Evolutionary conservation across 2,888 invertebrate species (phyloP).

Genomic region (Apamea monoglypha): DNA sequence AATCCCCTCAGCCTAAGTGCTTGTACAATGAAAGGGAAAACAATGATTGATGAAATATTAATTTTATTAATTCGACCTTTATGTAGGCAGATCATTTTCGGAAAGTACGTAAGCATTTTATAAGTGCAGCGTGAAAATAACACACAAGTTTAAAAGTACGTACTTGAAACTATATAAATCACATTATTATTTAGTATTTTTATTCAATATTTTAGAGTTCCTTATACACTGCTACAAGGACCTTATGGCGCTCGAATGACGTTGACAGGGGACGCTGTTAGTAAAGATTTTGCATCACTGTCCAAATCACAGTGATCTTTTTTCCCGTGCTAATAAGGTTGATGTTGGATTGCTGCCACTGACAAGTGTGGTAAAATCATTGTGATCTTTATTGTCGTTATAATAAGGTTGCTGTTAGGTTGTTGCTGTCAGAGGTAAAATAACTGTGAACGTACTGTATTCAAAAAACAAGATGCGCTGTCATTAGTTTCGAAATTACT

Average conservation of each 20-base stretch:
- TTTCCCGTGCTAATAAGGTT: background rate
- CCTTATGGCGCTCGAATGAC: no score
- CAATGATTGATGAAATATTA: constrained; percentile 28
- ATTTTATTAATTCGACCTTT: background rate
- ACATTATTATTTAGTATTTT: background rate
- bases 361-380: no score
- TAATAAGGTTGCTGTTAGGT: no score
- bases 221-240: background rate
- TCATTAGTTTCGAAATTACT: no score
- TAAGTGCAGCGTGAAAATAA: background rate
- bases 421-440: background rate
- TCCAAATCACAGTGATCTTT: background rate
- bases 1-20: background rate
- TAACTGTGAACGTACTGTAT: background rate
- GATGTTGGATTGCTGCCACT: background rate
- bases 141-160: background rate
- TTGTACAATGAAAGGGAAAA: constrained; percentile 19
- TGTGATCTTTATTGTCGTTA: no score
- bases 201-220: background rate
- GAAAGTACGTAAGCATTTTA: background rate
- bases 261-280: no score
- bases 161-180: background rate
- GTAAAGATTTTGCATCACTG: background rate
- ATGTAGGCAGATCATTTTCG: no score
- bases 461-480: no score